These are phyloP conservation scores for Cinclus cinclus DNA, from an alignment of 2,113 vertebrate genomes.

Conservation along the genomic window DNA sequence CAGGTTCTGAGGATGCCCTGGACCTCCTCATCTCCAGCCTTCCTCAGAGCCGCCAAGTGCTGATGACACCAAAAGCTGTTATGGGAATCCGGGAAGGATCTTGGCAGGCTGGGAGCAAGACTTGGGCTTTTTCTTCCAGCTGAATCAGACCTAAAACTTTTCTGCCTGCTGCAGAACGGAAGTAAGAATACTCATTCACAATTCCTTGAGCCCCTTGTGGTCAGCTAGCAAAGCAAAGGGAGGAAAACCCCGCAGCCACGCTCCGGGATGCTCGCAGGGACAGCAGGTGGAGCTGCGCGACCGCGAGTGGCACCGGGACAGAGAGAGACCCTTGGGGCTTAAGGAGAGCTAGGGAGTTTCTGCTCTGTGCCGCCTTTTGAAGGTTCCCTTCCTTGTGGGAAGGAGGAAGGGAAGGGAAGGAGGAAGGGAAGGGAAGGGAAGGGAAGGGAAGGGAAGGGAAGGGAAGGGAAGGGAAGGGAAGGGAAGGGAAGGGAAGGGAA, in stretches of 20 bases:
- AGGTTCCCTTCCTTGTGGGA: not conserved
- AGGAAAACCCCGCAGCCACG: not conserved
- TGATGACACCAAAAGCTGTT: not conserved
- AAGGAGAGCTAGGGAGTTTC: not conserved
- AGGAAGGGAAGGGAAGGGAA: too few species aligned
- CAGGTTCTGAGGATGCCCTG: not conserved
- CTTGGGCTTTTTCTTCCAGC: not conserved
- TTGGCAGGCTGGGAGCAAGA: not conserved
- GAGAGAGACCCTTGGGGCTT: fast-evolving
- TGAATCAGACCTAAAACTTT: not conserved
- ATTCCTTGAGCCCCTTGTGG: not conserved
- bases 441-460: too few species aligned
- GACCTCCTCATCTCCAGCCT: not conserved
- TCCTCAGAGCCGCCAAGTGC: not conserved
- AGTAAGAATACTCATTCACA: not conserved
- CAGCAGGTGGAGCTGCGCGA: slow-evolving; percentile 59
- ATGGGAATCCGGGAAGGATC: fast-evolving
- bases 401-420: too few species aligned
- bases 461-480: too few species aligned
- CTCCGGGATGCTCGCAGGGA: not conserved
- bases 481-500: too few species aligned
- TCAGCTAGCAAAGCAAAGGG: not conserved
- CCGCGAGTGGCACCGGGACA: not conserved
- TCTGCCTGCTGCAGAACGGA: not conserved
- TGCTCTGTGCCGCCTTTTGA: fast-evolving